These are phyloP conservation scores for Macroteleia sp. DNA, from an alignment of 2,888 invertebrate species.

Conservation along the genomic window DNA sequence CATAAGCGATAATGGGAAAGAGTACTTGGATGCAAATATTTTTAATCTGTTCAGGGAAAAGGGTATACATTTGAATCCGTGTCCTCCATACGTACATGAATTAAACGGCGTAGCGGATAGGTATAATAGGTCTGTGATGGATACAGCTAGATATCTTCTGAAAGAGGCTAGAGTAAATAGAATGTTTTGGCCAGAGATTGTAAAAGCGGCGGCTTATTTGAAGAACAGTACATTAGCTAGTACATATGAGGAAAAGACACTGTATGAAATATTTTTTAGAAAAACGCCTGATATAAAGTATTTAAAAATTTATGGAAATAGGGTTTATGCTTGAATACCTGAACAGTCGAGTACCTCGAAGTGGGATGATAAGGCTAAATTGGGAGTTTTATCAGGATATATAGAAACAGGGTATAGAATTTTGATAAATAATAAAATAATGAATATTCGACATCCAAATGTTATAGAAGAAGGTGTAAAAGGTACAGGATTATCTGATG, in stretches of 20 bases:
- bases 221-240: constrained; percentile 53
- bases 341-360: constrained; percentile 29
- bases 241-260: constrained; percentile 43
- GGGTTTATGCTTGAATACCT: constrained; percentile 60
- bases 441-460: constrained; percentile 54
- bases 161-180: constrained; percentile 38
- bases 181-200: constrained; percentile 64
- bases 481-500: constrained; percentile 25
- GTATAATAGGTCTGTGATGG: constrained; percentile 43
- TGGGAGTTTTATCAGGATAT: constrained; percentile 53
- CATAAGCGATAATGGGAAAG: neutral
- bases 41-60: neutral
- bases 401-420: constrained; percentile 15
- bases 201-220: constrained; percentile 48
- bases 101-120: constrained; percentile 8
- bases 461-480: constrained; percentile 45
- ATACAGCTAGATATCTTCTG: constrained; percentile 56
- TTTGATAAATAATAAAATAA: constrained; percentile 43
- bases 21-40: neutral
- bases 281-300: constrained; percentile 52
- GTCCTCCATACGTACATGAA: neutral
- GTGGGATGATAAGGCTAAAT: constrained; percentile 33
- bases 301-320: constrained; percentile 57
- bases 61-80: neutral
- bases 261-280: constrained; percentile 52